Conservation (phyloP, 1,140 invertebrate species). For the Scaptomyza graminum region DNA sequence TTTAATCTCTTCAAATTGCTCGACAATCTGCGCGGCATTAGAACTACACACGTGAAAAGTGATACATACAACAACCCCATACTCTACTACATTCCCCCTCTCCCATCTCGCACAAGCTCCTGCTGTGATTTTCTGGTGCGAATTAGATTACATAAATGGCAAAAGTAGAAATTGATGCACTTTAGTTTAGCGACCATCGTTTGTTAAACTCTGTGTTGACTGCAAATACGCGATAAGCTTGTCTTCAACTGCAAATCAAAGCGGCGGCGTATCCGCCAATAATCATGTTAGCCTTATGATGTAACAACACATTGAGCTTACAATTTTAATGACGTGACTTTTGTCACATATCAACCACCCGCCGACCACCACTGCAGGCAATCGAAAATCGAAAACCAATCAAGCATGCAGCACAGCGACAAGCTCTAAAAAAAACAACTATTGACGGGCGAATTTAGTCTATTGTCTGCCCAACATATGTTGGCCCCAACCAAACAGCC, state of each 20-base stretch:
- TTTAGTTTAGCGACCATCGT: constrained; percentile 44
- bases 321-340: constrained; percentile 25
- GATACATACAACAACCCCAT: constrained; percentile 29
- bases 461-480: background rate
- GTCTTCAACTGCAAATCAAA: background rate
- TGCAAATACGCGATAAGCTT: constrained; percentile 65
- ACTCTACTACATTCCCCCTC: background rate
- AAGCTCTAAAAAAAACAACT: constrained; percentile 13
- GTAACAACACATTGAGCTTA: constrained; percentile 37
- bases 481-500: background rate
- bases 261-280: background rate
- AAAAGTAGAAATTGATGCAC: constrained; percentile 25
- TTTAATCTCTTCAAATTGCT: constrained; percentile 84
- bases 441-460: background rate
- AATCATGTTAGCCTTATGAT: constrained; percentile 46
- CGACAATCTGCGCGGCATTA: constrained; percentile 80
- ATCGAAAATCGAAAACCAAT: constrained; percentile 59
- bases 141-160: constrained; percentile 69
- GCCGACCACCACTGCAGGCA: constrained; percentile 7
- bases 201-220: constrained; percentile 32
- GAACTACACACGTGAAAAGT: constrained; percentile 68
- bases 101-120: background rate
- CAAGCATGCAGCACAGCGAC: constrained; percentile 22
- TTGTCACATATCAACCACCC: background rate
- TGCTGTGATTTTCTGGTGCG: constrained; percentile 52